Percentiles rank a stretch among this genome's conserved stretches.
phyloP scores from a whole-genome alignment of 2,113 vertebrate species.

The Dipodomys ordii region DNA sequence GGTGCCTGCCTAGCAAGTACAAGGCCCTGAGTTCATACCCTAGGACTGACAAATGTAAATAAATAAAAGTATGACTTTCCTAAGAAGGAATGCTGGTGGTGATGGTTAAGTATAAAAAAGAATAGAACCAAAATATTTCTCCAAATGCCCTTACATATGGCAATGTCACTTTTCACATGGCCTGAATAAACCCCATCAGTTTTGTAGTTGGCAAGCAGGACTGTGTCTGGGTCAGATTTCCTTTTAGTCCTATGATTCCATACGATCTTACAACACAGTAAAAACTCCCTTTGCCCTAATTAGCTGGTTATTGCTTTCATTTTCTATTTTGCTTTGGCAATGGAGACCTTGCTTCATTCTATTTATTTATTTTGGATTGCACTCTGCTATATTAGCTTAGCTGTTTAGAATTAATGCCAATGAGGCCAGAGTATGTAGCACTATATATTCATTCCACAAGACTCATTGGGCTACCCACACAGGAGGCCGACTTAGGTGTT shows the following conservation, averaged over 20 bases:
- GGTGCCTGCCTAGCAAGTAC: too few relatives aligned
- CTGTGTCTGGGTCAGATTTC: background rate
- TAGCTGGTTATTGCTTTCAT: conserved; percentile 39
- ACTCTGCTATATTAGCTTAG: conserved; percentile 2
- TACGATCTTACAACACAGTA: background rate
- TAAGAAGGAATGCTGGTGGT: background rate
- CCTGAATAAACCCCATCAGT: background rate
- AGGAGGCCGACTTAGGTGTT: background rate
- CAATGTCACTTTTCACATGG: background rate
- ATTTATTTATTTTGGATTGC: conserved; percentile 43
- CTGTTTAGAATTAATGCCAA: conserved; percentile 48
- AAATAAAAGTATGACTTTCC: background rate
- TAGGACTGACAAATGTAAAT: too few relatives aligned
- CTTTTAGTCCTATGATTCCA: background rate
- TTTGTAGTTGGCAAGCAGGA: background rate
- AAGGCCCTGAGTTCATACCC: too few relatives aligned
- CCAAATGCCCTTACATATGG: background rate
- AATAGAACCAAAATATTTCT: conserved; percentile 33
- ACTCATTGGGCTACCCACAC: background rate
- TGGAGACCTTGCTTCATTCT: conserved; percentile 34
- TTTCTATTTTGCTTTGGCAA: conserved; percentile 57
- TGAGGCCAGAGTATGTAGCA: conserved; percentile 27
- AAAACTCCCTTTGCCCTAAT: conserved; percentile 30
- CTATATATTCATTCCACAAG: conserved; percentile 18
- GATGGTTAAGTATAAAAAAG: conserved; percentile 16